phyloP scores from a whole-genome alignment of 2,797 vertebrate species.

The Iguana delicatissima region DNA sequence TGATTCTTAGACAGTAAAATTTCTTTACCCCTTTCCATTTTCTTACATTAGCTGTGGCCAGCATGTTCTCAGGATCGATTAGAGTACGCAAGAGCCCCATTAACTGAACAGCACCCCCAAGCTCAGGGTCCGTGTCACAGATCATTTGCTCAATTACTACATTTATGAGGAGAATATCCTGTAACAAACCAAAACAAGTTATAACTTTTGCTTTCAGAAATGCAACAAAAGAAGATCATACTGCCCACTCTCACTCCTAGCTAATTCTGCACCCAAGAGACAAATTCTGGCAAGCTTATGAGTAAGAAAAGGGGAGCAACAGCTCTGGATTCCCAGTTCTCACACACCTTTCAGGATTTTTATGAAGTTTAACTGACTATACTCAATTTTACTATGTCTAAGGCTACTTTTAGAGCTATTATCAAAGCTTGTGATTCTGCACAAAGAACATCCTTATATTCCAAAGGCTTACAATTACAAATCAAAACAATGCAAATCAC shows the following conservation, averaged over 20 bases:
- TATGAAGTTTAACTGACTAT: not conserved
- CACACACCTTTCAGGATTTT: not conserved
- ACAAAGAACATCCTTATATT: not conserved
- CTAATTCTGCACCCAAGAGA: not conserved
- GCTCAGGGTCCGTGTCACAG: constrained; percentile 97
- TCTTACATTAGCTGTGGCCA: constrained; percentile 96
- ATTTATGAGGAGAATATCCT: constrained; percentile 99
- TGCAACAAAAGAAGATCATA: not conserved
- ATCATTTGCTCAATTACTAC: constrained; percentile 99
- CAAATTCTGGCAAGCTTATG: not conserved
- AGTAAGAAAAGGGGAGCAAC: not conserved
- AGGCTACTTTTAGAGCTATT: not conserved
- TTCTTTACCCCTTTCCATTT: constrained; percentile 63
- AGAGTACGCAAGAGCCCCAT: constrained; percentile 98
- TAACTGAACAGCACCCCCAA: constrained; percentile 96
- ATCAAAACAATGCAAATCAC: not conserved
- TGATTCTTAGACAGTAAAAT: constrained; percentile 51
- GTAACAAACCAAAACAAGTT: constrained; percentile 57
- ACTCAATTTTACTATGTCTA: not conserved
- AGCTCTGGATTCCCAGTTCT: not conserved
- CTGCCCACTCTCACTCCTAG: not conserved
- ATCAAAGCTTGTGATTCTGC: no score
- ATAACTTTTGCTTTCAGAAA: not conserved
- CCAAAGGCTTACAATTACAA: not conserved
- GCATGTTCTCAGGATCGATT: constrained; percentile 99